These are phyloP conservation scores for Sphaerophoria rueppellii DNA, from an alignment of 2,888 invertebrate genomes.

Conservation along the genomic window DNA sequence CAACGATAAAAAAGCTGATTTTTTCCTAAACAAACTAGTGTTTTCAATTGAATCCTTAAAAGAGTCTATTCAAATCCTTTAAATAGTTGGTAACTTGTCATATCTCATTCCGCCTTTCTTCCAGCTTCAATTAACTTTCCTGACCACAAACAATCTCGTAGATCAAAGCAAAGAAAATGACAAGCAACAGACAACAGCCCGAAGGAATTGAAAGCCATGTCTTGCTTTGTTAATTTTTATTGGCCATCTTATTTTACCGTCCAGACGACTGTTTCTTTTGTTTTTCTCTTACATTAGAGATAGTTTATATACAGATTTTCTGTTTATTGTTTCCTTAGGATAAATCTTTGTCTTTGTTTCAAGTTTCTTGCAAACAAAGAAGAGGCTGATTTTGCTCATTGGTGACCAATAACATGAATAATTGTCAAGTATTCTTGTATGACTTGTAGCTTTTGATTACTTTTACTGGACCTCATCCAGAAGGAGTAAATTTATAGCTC, in stretches of 20 bases:
- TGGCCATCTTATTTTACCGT: background rate
- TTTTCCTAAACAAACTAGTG: no score
- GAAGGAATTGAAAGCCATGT: background rate
- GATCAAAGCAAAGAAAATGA: conserved; percentile 25
- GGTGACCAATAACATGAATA: no score
- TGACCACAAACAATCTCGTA: conserved; percentile 44
- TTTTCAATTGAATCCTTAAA: no score
- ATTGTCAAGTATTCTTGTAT: no score
- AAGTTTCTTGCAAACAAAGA: background rate
- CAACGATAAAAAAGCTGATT: no score
- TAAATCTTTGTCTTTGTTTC: background rate
- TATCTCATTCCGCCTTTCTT: conserved; percentile 13
- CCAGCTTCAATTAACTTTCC: conserved; percentile 59
- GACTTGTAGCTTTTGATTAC: no score
- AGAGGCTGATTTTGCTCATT: background rate
- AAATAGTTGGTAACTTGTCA: conserved; percentile 1
- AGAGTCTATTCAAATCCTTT: no score
- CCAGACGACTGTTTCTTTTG: background rate
- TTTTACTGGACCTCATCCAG: no score
- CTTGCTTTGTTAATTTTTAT: background rate
- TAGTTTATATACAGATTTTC: conserved; percentile 21
- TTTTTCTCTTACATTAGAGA: background rate
- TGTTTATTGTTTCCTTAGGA: background rate
- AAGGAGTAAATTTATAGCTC: no score
- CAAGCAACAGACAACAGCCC: conserved; percentile 21